Evolutionary conservation across 2,888 invertebrate species (phyloP).

Genomic region (Diloba caeruleocephala): DNA sequence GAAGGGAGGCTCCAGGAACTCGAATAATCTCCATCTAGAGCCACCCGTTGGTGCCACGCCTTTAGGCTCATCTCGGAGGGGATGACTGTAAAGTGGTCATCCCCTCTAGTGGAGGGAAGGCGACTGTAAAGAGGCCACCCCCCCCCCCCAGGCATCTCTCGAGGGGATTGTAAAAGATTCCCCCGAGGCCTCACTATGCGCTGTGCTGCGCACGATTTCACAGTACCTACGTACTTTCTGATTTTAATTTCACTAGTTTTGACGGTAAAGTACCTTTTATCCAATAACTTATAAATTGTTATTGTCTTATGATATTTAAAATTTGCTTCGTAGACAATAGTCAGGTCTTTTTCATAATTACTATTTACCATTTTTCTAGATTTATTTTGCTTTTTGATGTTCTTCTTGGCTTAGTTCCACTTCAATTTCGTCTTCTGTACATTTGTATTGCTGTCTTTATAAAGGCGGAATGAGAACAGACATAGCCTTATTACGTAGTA

Average conservation of each 20-base stretch:
- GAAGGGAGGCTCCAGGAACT: no score
- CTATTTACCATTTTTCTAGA: slow-evolving; percentile 10
- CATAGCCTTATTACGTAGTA: slow-evolving; percentile 59
- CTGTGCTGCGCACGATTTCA: no score
- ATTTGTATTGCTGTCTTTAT: slow-evolving; percentile 40
- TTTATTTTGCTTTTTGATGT: slow-evolving; percentile 14
- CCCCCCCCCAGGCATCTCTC: no score
- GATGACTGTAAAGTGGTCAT: no score
- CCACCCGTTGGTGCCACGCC: no score
- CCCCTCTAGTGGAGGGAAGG: no score
- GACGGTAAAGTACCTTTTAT: slow-evolving; percentile 2
- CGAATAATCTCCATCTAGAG: no score
- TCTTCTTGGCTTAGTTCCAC: slow-evolving; percentile 18
- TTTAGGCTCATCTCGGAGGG: no score
- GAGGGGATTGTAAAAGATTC: no score
- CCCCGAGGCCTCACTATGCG: no score
- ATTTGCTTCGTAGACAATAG: slow-evolving; percentile 16
- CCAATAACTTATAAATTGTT: slow-evolving; percentile 2
- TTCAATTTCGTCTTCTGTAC: slow-evolving; percentile 25
- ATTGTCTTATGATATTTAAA: slow-evolving; percentile 7
- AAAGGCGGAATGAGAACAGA: slow-evolving; percentile 38
- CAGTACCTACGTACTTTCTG: no score
- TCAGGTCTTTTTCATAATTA: slow-evolving; percentile 3
- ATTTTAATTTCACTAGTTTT: neutral
- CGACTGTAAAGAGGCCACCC: no score